Conservation (phyloP, 1,140 invertebrate genomes). For the Aphidius gifuensis region DNA sequence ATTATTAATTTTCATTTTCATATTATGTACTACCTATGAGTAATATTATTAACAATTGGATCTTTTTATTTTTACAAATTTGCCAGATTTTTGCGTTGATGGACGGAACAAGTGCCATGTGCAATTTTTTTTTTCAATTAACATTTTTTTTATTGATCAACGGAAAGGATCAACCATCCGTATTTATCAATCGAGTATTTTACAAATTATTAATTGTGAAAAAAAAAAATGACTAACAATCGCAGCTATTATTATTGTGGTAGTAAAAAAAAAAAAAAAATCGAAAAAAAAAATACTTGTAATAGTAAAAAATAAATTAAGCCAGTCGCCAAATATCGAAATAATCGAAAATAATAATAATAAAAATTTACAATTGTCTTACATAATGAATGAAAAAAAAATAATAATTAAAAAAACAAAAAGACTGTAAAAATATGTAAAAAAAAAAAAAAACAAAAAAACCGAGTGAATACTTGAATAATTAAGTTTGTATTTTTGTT, state of each 20-base stretch:
- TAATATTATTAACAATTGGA: not conserved
- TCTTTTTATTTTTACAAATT: not conserved
- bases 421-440: conserved; percentile 40
- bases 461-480: conserved; percentile 46
- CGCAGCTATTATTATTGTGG: no score
- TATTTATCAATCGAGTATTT: not conserved
- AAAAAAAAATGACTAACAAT: not conserved
- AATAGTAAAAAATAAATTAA: conserved; percentile 39
- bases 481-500: conserved; percentile 38
- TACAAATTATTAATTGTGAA: not conserved
- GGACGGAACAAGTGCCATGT: conserved; percentile 14
- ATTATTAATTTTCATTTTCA: not conserved
- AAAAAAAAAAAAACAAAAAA: conserved; percentile 30
- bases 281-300: conserved; percentile 22
- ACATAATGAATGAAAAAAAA: no score
- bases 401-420: conserved; percentile 40
- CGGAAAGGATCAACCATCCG: not conserved
- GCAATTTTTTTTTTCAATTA: not conserved
- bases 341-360: conserved; percentile 3
- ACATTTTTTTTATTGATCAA: not conserved
- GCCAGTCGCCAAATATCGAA: conserved; percentile 38
- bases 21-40: conserved; percentile 8
- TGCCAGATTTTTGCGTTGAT: not conserved
- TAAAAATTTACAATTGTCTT: no score
- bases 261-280: conserved; percentile 12